Evolutionary conservation across 2,797 vertebrate species (phyloP).

Genomic region (Sebastes diaconus): DNA sequence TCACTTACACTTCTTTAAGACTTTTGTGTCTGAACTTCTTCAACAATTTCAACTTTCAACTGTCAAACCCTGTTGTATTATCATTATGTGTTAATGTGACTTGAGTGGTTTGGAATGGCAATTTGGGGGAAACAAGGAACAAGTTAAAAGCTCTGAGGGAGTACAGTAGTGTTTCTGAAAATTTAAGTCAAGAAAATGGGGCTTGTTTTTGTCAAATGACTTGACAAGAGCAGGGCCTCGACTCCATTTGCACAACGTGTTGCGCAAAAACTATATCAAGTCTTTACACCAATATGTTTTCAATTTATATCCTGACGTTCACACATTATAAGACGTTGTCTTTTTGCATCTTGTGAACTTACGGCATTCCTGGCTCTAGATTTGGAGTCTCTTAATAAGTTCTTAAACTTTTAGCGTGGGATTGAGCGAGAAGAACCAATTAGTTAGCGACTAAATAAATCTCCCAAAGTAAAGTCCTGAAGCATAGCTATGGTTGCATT

Average conservation of each 20-base stretch:
- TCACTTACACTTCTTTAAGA: not conserved
- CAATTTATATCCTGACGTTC: not conserved
- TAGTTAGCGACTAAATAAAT: not conserved
- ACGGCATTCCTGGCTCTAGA: not conserved
- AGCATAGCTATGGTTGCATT: not conserved
- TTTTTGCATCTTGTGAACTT: not conserved
- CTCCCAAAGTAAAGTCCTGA: not conserved
- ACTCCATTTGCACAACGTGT: not conserved
- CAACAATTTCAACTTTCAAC: not conserved
- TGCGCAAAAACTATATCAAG: not conserved
- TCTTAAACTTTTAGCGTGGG: not conserved
- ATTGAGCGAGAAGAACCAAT: not conserved
- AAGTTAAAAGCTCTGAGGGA: conserved; percentile 18
- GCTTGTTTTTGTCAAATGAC: conserved; percentile 21
- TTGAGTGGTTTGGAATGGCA: conserved; percentile 15
- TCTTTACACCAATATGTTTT: not conserved
- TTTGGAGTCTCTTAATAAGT: not conserved
- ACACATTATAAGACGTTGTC: not conserved
- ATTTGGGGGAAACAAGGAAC: conserved; percentile 3
- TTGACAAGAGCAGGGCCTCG: not conserved
- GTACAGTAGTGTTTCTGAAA: not conserved
- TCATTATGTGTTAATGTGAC: not conserved
- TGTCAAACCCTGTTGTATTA: conserved; percentile 35
- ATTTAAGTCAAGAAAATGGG: not conserved
- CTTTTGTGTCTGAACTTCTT: conserved; percentile 17